Conservation (phyloP, 1,140 invertebrate species). For the Cydia strobilella region DNA sequence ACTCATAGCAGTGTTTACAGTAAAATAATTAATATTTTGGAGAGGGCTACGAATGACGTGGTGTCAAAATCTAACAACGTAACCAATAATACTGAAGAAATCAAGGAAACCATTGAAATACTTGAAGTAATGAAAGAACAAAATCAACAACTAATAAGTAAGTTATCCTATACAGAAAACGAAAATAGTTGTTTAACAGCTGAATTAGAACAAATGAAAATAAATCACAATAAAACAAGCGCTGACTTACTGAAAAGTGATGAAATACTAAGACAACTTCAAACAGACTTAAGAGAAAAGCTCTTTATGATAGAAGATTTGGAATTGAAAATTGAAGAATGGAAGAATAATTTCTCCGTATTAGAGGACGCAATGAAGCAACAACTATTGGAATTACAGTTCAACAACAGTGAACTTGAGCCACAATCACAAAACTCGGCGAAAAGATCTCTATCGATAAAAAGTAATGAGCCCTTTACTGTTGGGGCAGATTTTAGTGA, state of each 20-base stretch:
- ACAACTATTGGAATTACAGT: conserved; percentile 48
- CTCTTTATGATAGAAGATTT: conserved; percentile 51
- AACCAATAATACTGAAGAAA: conserved; percentile 39
- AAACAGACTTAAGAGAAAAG: conserved; percentile 52
- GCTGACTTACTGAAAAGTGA: conserved; percentile 46
- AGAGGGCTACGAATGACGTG: conserved; percentile 47
- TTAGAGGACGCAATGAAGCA: conserved; percentile 53
- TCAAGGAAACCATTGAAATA: conserved; percentile 46
- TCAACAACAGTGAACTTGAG: conserved; percentile 52
- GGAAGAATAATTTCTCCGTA: conserved; percentile 51
- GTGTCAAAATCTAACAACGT: conserved; percentile 33
- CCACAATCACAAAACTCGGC: conserved; percentile 23
- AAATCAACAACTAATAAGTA: conserved; percentile 49
- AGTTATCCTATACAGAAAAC: conserved; percentile 46
- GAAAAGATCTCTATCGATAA: conserved; percentile 37
- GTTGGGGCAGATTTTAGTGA: conserved; percentile 16
- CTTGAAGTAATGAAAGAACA: conserved; percentile 48
- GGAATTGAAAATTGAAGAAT: conserved; percentile 52
- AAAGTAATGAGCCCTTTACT: conserved; percentile 28
- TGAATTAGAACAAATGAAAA: conserved; percentile 49
- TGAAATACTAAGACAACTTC: conserved; percentile 48
- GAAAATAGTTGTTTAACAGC: conserved; percentile 43
- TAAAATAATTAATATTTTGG: conserved; percentile 38
- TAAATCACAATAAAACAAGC: conserved; percentile 47
- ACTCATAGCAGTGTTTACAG: not conserved